Evolutionary conservation across 1,140 invertebrate species (phyloP).

Genomic region (Lethrus apterus): DNA sequence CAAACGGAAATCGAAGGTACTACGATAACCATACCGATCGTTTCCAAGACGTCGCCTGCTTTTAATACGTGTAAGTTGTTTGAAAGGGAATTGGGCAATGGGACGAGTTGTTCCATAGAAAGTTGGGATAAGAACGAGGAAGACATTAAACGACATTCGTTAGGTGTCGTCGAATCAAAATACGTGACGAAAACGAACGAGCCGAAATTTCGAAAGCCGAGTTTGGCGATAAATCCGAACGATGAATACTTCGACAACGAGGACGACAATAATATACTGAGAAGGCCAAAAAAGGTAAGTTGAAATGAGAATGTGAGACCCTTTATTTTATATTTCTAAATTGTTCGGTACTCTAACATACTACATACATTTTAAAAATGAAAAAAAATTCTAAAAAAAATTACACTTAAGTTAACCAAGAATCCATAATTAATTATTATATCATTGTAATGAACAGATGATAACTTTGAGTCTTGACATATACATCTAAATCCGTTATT

Average conservation of each 20-base stretch:
- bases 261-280: too few species aligned
- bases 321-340: too few species aligned
- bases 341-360: too few species aligned
- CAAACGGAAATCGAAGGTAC: constrained; percentile 18
- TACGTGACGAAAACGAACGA: constrained; percentile 38
- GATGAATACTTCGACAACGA: constrained; percentile 35
- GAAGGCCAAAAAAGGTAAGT: too few species aligned
- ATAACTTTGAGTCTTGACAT: too few species aligned
- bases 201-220: constrained; percentile 34
- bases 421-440: too few species aligned
- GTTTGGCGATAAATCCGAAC: constrained; percentile 41
- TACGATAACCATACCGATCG: constrained; percentile 35
- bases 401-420: too few species aligned
- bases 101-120: neutral
- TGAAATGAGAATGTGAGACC: too few species aligned
- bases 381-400: too few species aligned
- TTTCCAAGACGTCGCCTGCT: constrained; percentile 16
- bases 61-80: neutral
- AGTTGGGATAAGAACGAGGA: constrained; percentile 22
- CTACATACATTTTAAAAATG: too few species aligned
- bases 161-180: constrained; percentile 50
- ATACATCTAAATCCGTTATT: too few species aligned
- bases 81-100: constrained; percentile 1
- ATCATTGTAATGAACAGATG: too few species aligned
- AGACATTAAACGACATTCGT: constrained; percentile 48